A percentile compares a stretch with the other conserved stretches of the same genome.
phyloP scores from a whole-genome alignment of 2,797 vertebrate species.

The Falco naumanni region DNA sequence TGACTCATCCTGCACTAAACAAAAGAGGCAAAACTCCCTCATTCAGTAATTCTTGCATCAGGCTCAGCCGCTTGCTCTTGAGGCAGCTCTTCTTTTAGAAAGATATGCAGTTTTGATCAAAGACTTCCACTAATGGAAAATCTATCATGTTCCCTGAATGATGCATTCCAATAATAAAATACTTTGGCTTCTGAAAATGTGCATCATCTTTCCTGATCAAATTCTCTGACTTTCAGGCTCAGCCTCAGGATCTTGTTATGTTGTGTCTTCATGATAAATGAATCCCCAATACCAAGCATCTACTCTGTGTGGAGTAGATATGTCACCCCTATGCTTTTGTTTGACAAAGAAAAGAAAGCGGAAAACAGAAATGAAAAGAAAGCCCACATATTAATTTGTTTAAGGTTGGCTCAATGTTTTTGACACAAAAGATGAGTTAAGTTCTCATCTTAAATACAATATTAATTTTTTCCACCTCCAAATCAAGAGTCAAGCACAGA shows the following conservation, averaged over 20 bases:
- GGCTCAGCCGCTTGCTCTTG: conserved; percentile 28
- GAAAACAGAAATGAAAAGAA: neutral
- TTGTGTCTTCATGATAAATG: conserved; percentile 58
- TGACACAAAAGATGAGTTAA: neutral
- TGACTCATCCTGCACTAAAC: neutral
- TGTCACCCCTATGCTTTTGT: neutral
- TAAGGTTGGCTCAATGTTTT: neutral
- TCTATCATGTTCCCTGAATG: conserved; percentile 65
- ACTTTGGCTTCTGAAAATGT: conserved; percentile 58
- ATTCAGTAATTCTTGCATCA: conserved; percentile 36
- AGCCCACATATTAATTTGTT: neutral
- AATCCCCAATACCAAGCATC: neutral
- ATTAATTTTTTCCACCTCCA: neutral
- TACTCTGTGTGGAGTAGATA: neutral
- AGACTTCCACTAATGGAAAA: conserved; percentile 67
- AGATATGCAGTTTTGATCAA: conserved; percentile 53
- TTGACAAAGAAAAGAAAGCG: neutral
- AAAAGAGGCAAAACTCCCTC: neutral
- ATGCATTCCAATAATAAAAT: conserved; percentile 67
- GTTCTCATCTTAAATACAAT: neutral
- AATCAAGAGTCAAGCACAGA: neutral
- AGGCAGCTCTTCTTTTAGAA: conserved; percentile 34
- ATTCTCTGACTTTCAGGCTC: conserved; percentile 55
- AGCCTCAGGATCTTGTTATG: conserved; percentile 46
- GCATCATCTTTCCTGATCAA: conserved; percentile 64